Evolutionary conservation across 2,113 vertebrate genomes (phyloP).

Genomic region (Elgaria multicarinata): DNA sequence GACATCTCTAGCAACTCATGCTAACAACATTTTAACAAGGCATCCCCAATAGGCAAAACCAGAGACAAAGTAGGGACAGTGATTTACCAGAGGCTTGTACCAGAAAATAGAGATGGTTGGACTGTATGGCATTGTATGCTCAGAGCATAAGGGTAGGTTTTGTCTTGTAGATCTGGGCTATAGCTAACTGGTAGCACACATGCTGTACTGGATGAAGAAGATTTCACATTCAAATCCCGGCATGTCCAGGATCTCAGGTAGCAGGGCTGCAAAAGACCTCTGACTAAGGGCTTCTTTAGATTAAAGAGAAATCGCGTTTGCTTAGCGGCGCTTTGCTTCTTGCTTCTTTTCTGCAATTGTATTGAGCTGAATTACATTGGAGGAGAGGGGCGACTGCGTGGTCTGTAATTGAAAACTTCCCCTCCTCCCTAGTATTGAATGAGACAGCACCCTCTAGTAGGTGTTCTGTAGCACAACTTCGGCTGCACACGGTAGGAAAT

Average conservation of each 20-base stretch:
- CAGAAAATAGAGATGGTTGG: not conserved
- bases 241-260: not conserved
- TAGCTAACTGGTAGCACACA: not conserved
- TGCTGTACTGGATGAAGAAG: not conserved
- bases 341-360: no score
- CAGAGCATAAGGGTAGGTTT: not conserved
- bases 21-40: not conserved
- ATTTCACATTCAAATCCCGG: not conserved
- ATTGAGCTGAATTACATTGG: no score
- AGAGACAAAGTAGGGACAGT: not conserved
- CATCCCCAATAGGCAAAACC: not conserved
- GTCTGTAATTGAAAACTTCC: no score
- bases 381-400: no score
- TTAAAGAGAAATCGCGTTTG: no score
- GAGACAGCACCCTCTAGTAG: no score
- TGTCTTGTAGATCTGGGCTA: not conserved
- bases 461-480: no score
- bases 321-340: no score
- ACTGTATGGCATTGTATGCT: not conserved
- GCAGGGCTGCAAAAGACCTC: not conserved
- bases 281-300: no score
- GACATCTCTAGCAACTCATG: not conserved
- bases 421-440: no score
- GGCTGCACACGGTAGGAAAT: no score
- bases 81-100: not conserved